Evolutionary conservation across 2,888 invertebrate species (phyloP), one percentile per base, ranked within the genome.

Genomic region (Stenchaetothrips biformis): DNA sequence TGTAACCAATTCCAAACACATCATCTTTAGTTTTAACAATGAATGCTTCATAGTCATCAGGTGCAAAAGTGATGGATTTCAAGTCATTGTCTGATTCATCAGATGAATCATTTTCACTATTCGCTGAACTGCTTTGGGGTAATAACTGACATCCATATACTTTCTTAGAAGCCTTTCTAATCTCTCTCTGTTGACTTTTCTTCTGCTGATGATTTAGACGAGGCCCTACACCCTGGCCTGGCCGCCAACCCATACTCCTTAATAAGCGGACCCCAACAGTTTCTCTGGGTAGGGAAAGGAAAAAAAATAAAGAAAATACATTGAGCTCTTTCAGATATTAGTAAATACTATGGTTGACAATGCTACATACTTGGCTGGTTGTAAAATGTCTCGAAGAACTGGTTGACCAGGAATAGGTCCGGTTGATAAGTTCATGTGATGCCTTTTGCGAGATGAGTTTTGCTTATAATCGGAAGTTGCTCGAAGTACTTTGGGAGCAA

Each of bases 171-270:
- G 62, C 59, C 25, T 80, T 79, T 81, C 84, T 84, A 62, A 83
- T 85, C 48, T 84, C 82, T 79, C 84, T 85, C 80, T 81, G 83
- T 81, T 85, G 85, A 82, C 83, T 84, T 81, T 84, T 84, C 83
- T 88, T 89, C 82, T 88, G 87, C 49, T 83, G 84, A 81, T 86
- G 87, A 0, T 88, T 87, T 59, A 90, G 84, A 78, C 91, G 88
- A 0, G 92, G 90, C 0, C 95, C 95, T 0, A 94, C 88, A 0
- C 97, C 97, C 86, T 96, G 95, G 0, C 97, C 96, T 4, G 92
- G 93, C 83, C 93, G 92, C 95, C 98, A 97, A 0, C 98, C 98
- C 93, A 99, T 95, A 83, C 92, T 92, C 80, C 92, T 92, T 62
- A 99, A 88, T 85, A 99, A 90, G 82, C 90, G 90, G 77, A 96